A percentile compares a stretch with the other conserved stretches of the same genome.
phyloP scores from a whole-genome alignment of 2,888 invertebrate species.

The Drepana falcataria region DNA sequence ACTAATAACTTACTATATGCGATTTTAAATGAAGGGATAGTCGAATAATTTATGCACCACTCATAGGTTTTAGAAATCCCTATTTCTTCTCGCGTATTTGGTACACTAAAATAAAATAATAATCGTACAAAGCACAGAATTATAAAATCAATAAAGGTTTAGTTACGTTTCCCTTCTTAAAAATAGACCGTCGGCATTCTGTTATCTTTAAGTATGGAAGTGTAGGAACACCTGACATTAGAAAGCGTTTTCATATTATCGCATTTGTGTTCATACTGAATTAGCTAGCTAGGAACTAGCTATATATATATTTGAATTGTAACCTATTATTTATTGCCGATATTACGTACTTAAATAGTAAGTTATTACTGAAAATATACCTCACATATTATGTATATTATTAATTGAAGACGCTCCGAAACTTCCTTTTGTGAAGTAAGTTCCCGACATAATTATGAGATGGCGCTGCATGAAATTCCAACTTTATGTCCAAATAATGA shows the following conservation, averaged over 20 bases:
- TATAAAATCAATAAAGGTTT: constrained; percentile 48
- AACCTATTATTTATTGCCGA: no score
- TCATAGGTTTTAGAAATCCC: no score
- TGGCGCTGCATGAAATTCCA: constrained; percentile 12
- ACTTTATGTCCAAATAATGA: no score
- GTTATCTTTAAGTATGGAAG: constrained; percentile 55
- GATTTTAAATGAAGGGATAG: no score
- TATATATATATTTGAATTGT: no score
- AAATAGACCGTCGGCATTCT: constrained; percentile 43
- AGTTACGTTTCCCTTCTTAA: constrained; percentile 58
- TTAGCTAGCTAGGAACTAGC: no score
- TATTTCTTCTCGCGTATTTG: no score
- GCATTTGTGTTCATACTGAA: constrained; percentile 13
- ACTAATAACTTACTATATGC: no score
- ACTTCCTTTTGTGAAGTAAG: constrained; percentile 6
- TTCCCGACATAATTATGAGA: constrained; percentile 16
- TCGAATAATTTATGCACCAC: no score
- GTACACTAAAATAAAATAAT: neutral
- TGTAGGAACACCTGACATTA: constrained; percentile 46
- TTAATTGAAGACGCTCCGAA: neutral
- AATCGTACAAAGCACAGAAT: neutral
- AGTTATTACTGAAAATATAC: no score
- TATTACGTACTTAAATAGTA: no score
- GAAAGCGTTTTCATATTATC: constrained; percentile 45
- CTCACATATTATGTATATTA: no score